Evolutionary conservation across 2,888 invertebrate genomes (phyloP).

Genomic region (Gymnoscelis rufifasciata): DNA sequence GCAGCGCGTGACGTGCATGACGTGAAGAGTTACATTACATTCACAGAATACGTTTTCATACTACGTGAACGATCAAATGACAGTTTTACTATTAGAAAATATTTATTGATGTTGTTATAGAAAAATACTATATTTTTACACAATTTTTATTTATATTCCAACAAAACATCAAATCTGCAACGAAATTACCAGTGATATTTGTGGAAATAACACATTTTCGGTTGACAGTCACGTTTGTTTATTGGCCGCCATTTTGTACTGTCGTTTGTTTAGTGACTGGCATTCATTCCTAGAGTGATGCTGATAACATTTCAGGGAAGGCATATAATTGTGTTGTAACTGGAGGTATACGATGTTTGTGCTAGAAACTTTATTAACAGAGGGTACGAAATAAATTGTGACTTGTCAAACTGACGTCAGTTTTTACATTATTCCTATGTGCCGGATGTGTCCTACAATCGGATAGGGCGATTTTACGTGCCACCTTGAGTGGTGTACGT

Average conservation of each 20-base stretch:
- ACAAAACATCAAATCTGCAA: constrained; percentile 35
- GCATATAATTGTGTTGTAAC: constrained; percentile 60
- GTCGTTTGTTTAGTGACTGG: constrained; percentile 79
- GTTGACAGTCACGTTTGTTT: constrained; percentile 76
- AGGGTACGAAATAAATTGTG: constrained; percentile 62
- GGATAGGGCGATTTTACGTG: constrained; percentile 77
- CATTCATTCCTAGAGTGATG: constrained; percentile 65
- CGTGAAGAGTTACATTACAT: constrained; percentile 33
- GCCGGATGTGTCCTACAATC: constrained; percentile 79
- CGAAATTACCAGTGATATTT: constrained; percentile 24
- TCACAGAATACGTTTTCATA: constrained; percentile 23
- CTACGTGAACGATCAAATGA: constrained; percentile 70
- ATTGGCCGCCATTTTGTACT: constrained; percentile 80
- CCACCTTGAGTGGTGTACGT: constrained; percentile 82
- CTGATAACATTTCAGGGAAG: constrained; percentile 57
- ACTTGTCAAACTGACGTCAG: constrained; percentile 72
- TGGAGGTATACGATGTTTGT: constrained; percentile 73
- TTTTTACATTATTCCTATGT: constrained; percentile 60
- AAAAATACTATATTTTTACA: constrained; percentile 63
- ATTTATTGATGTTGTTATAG: constrained; percentile 58
- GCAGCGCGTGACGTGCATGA: constrained; percentile 45
- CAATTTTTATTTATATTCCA: constrained; percentile 58
- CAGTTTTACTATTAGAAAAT: constrained; percentile 65
- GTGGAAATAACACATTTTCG: constrained; percentile 42
- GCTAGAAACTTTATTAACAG: constrained; percentile 64